These are phyloP conservation scores for Pinctada fucata DNA, from an alignment of 2,888 invertebrate genomes.

Conservation along the genomic window DNA sequence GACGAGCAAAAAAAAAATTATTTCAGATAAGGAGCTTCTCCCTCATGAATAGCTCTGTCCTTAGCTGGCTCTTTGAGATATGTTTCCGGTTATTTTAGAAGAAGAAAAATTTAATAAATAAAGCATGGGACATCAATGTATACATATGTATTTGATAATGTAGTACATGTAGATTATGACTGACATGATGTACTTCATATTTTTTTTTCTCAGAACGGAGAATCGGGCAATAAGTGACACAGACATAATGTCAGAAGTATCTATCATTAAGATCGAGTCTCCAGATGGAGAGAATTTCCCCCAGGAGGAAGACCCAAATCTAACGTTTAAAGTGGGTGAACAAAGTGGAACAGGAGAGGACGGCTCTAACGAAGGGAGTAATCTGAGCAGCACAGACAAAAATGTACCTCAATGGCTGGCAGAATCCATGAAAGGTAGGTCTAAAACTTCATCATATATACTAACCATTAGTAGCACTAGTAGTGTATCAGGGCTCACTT, in stretches of 20 bases:
- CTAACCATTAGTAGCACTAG: no score
- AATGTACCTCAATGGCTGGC: slow-evolving; percentile 26
- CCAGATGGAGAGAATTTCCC: neutral
- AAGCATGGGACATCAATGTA: no score
- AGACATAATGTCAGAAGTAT: slow-evolving; percentile 23
- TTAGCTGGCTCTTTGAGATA: no score
- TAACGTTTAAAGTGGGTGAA: slow-evolving; percentile 15
- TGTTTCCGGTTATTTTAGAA: no score
- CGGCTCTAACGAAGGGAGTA: slow-evolving; percentile 29
- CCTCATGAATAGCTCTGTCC: no score
- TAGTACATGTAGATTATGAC: no score
- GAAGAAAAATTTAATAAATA: no score
- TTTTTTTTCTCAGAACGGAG: neutral
- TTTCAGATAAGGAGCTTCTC: no score
- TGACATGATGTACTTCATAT: neutral
- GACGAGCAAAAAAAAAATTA: no score
- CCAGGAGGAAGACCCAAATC: slow-evolving; percentile 23
- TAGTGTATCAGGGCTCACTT: no score
- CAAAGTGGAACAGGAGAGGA: slow-evolving; percentile 25
- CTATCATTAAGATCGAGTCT: slow-evolving; percentile 28
- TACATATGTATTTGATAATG: no score
- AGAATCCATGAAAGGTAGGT: slow-evolving; percentile 32
- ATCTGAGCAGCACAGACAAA: slow-evolving; percentile 18
- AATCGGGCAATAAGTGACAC: neutral
- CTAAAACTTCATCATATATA: neutral